A percentile compares a stretch with the other conserved stretches of the same genome.
phyloP scores from a whole-genome alignment of 2,113 vertebrate genomes.

The Progne subis region DNA sequence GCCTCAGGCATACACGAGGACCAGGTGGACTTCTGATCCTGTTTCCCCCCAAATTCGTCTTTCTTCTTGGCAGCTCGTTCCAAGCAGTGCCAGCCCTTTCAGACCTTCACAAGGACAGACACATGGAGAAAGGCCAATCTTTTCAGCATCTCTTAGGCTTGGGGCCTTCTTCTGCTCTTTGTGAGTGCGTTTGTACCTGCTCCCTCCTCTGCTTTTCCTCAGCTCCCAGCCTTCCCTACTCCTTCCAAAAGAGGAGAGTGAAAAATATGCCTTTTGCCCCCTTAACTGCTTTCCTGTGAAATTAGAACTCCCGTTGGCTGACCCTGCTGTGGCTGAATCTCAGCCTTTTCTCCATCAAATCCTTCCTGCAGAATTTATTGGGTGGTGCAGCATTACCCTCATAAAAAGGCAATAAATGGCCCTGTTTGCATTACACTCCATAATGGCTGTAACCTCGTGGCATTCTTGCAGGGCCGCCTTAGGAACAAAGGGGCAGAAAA shows the following conservation, averaged over 20 bases:
- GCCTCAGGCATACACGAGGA: rapidly evolving
- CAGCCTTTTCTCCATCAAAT: slow-evolving; percentile 10
- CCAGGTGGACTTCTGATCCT: rapidly evolving
- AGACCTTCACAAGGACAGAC: background rate
- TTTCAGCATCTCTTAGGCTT: background rate
- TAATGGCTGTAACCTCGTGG: slow-evolving; percentile 60
- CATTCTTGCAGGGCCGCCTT: slow-evolving; percentile 53
- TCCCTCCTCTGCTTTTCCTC: background rate
- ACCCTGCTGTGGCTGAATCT: slow-evolving; percentile 35
- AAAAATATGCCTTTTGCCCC: background rate
- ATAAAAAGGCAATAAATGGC: slow-evolving; percentile 69
- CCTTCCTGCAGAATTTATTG: slow-evolving; percentile 59
- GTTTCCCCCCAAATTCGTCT: rapidly evolving
- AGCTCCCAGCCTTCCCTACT: background rate
- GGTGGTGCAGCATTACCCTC: slow-evolving; percentile 56
- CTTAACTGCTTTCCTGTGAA: background rate
- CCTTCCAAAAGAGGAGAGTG: background rate
- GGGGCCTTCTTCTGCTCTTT: background rate
- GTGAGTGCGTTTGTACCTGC: background rate
- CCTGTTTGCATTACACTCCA: slow-evolving; percentile 34
- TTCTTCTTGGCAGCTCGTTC: background rate
- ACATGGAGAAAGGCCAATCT: background rate
- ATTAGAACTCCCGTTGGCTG: slow-evolving; percentile 32
- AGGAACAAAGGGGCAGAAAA: slow-evolving; percentile 27
- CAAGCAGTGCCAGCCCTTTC: background rate